Evolutionary conservation across 2,113 vertebrate species (phyloP), one percentile per base, ranked within the genome.

Genomic region (Otocyon megalotis): DNA sequence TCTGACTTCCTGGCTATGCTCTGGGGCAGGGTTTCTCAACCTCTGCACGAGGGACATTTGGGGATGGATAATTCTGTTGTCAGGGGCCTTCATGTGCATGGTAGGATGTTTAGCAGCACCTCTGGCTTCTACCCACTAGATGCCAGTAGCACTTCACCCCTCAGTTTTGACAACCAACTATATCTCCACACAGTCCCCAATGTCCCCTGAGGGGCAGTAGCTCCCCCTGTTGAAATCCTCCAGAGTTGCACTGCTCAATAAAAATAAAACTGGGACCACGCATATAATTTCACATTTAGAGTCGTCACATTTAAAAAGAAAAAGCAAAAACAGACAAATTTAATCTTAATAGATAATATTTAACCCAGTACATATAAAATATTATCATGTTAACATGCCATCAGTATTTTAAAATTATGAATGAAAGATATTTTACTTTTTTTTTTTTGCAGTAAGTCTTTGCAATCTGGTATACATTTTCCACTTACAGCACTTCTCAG

Each of bases 341-440:
- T 93, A 65, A 82, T 88, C 84, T 92, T 80, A 88, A 69, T 87
- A n/a, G 76, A 67, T 95, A 85, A 88, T 79, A 60, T 90, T 80
- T 96, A 80, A 84, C 19, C 11, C 65, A 56, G 20, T 37, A 37
- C 72, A 69, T 37, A 20, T n/a, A 84, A 86, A 83, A 60, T 85
- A 84, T 56, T 80, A 58, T 53, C 80, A 76, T 89, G 91, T 89
- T 86, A 91, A 67, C 72, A 80, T 50, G 4, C 72, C 83, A 80
- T 43, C 26, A 84, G 2, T 92, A 84, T 94, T 93, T 87, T 20
- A 30, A 96, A 93, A 88, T 69, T 72, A 83, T 58, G 32, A 82
- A 71, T 81, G 60, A 71, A 96, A 79, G 5, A 11, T 58, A 69
- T 16, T 85, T 90, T 81, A 65, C 30, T 62, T 65, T 87, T 24